Evolutionary conservation across 2,888 invertebrate genomes (phyloP).

Genomic region (Tetheella fluctuosa): DNA sequence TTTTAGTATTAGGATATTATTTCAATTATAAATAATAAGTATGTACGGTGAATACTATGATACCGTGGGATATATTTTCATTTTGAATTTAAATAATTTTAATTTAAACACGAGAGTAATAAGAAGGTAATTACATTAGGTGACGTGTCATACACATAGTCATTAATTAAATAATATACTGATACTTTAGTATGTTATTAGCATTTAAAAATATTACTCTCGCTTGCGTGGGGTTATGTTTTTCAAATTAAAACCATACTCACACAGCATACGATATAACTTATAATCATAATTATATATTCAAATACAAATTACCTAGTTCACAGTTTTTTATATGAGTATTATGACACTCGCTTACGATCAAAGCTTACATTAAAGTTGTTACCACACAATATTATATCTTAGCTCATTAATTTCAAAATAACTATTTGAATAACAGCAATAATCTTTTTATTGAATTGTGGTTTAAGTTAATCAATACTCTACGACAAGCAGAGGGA

Average conservation of each 20-base stretch:
- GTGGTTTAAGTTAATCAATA: conserved; percentile 7
- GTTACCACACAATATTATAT: not conserved
- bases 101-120: too few relatives aligned
- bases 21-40: too few relatives aligned
- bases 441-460: not conserved
- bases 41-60: too few relatives aligned
- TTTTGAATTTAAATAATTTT: too few relatives aligned
- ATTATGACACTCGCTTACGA: not conserved
- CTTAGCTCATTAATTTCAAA: not conserved
- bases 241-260: not conserved
- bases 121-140: too few relatives aligned
- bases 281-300: not conserved
- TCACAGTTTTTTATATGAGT: conserved; percentile 7
- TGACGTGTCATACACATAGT: not conserved
- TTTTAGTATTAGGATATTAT: too few relatives aligned
- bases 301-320: conserved; percentile 1
- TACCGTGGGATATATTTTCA: too few relatives aligned
- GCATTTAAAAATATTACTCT: not conserved
- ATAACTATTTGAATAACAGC: not conserved
- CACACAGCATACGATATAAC: not conserved
- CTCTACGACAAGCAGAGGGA: conserved; percentile 27
- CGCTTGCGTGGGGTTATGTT: not conserved
- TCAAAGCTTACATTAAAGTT: conserved; percentile 6
- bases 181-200: not conserved
- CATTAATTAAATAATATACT: not conserved